Base-by-base conservation (phyloP, 1,140 invertebrate species). In the Magallana gigas region DNA sequence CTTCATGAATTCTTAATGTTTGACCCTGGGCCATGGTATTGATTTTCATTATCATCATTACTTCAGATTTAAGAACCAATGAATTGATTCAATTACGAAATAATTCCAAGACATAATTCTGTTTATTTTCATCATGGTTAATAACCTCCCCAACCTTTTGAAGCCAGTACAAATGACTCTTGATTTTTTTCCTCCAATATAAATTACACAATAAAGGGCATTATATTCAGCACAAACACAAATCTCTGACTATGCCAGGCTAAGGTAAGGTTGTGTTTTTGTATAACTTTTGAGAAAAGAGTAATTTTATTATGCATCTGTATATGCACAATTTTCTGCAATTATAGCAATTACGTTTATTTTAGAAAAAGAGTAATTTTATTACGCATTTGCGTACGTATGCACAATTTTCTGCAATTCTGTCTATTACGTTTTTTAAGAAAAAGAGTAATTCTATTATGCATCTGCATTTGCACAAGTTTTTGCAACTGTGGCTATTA, bases 51-150 rank as follows among this genome's bases (percentile, higher is more conserved):
- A 29, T 76, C 60, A n/a, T 48, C 36, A 48, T 48, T 16, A 64
- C 14, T 64, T 64, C 36, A 12, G 8, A 29, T 76, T 76, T 36
- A 18, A 36, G 18, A 29, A 29, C 8, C 68, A 76, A 76, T 29
- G 12, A 76, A 76, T 29, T 76, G 68, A 76, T 76, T 64, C 36
- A 71, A 76, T 76, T 76, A 76, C 12, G 11, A 76, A 76, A 29
- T 76, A 76, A 76, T 76, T 29, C 36, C 12, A 23, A 76, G 23
- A 29, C 23, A 29, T 36, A 29, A 29, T 11, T 18, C n/a, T 76
- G 68, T 76, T 76, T 76, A 76, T 76, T 76, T 76, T 76, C 18
- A 29, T 36, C 68, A 76, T 76, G 14, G 23, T 36, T 36, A 76
- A 76, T 76, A 18, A 76, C 68, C 23, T 12, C 12, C 23, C 12